Evolutionary conservation across 2,797 vertebrate species (phyloP).

Genomic region (Lagocephalus sceleratus): DNA sequence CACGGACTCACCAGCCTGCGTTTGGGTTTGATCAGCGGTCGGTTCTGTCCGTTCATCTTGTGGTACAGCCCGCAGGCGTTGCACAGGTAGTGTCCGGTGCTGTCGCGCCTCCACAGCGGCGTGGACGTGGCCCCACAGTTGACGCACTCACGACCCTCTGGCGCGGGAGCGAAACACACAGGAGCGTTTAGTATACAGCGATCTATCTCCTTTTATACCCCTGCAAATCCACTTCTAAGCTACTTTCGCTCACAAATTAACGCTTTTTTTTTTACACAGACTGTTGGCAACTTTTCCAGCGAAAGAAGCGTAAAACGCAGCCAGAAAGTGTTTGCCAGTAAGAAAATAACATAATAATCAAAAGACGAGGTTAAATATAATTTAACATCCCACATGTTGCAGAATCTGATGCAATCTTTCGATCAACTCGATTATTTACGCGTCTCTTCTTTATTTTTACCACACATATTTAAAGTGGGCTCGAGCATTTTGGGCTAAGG

Average conservation of each 20-base stretch:
- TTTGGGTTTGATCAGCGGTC: slow-evolving; percentile 98
- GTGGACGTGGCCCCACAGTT: slow-evolving; percentile 97
- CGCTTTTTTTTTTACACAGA: no score
- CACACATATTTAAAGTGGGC: neutral
- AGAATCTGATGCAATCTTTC: neutral
- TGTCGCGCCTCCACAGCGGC: slow-evolving; percentile 95
- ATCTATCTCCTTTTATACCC: no score
- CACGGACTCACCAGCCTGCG: slow-evolving; percentile 90
- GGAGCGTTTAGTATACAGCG: neutral
- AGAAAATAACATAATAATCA: neutral
- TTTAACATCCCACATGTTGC: neutral
- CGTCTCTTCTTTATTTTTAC: neutral
- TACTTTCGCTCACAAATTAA: no score
- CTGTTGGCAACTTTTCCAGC: no score
- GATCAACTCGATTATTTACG: neutral
- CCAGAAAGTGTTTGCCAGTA: slow-evolving; percentile 1
- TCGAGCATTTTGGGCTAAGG: neutral
- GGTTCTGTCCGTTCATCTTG: slow-evolving; percentile 99
- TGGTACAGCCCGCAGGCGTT: slow-evolving; percentile 98
- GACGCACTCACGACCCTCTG: slow-evolving; percentile 96
- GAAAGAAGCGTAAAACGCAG: slow-evolving; percentile 5
- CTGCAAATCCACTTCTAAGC: no score
- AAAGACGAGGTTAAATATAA: neutral
- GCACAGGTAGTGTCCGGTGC: slow-evolving; percentile 97
- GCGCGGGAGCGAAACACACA: slow-evolving; percentile 7